phyloP scores from a whole-genome alignment of 1,140 invertebrate genomes.

The Halyomorpha halys region DNA sequence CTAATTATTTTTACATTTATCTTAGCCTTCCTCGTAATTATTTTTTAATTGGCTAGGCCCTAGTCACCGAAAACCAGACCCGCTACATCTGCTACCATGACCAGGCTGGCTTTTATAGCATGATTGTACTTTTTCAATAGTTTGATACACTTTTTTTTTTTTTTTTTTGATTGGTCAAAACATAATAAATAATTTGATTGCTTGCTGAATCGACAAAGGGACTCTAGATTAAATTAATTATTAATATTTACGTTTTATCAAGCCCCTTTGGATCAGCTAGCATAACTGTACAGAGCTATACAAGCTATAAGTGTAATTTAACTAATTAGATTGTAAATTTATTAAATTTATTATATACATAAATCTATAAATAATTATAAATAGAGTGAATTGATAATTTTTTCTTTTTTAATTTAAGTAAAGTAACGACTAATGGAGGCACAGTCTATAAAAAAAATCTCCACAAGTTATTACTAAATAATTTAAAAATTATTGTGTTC shows the following conservation, averaged over 20 bases:
- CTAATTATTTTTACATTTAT: slow-evolving; percentile 9
- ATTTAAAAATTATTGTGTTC: slow-evolving; percentile 12
- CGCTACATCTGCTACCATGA: not conserved
- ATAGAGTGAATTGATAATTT: slow-evolving; percentile 9
- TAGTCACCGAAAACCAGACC: not conserved
- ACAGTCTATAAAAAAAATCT: slow-evolving; percentile 26
- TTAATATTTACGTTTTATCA: not conserved
- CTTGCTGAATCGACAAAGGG: no score
- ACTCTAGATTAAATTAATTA: no score
- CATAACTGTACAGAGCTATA: slow-evolving; percentile 21
- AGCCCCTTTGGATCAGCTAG: not conserved
- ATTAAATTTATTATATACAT: slow-evolving; percentile 2
- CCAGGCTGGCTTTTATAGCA: not conserved
- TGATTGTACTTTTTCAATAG: not conserved
- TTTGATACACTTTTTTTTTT: no score
- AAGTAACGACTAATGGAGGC: slow-evolving; percentile 24
- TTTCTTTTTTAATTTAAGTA: slow-evolving; percentile 1
- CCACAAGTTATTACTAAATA: slow-evolving; percentile 20
- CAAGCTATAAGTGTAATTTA: slow-evolving; percentile 23
- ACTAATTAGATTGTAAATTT: slow-evolving; percentile 8
- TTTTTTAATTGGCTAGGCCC: slow-evolving; percentile 11
- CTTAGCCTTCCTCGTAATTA: slow-evolving; percentile 6
- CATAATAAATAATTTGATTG: no score
- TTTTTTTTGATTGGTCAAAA: no score
- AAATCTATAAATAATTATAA: not conserved